Conservation (phyloP, 2,888 invertebrate genomes). For the Hypsopygia costalis region DNA sequence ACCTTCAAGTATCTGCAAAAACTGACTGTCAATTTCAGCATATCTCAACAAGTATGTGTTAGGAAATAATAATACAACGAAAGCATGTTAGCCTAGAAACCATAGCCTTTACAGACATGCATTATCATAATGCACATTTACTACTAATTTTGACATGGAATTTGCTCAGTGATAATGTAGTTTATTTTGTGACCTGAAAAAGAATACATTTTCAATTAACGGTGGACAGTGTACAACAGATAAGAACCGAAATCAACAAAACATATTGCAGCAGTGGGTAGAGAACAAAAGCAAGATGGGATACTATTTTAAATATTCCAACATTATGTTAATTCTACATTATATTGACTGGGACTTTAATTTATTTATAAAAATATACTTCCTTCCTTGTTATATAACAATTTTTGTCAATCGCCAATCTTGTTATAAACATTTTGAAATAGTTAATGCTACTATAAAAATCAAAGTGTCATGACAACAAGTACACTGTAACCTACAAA, state of each 20-base stretch:
- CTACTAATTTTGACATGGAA: constrained; percentile 44
- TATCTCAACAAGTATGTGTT: constrained; percentile 53
- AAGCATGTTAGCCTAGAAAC: constrained; percentile 32
- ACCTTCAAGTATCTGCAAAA: constrained; percentile 68
- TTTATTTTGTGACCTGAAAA: constrained; percentile 49
- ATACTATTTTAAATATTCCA: too few relatives aligned
- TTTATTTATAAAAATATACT: neutral
- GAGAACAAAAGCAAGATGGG: too few relatives aligned
- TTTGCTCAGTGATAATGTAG: constrained; percentile 53
- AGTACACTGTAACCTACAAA: constrained; percentile 22
- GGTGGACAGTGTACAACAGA: too few relatives aligned
- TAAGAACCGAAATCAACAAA: too few relatives aligned
- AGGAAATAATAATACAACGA: constrained; percentile 41
- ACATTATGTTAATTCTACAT: too few relatives aligned
- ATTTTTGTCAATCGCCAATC: constrained; percentile 9
- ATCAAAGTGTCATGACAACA: constrained; percentile 23
- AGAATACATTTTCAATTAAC: constrained; percentile 25
- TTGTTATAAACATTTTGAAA: constrained; percentile 17
- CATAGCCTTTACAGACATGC: constrained; percentile 33
- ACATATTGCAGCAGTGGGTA: too few relatives aligned
- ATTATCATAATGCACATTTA: constrained; percentile 26
- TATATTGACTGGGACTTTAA: too few relatives aligned
- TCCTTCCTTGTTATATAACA: constrained; percentile 19
- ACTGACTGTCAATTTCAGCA: constrained; percentile 73
- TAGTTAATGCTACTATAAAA: constrained; percentile 13